Base-by-base conservation (phyloP, 2,888 invertebrate genomes). In the Lymantria monacha region DNA sequence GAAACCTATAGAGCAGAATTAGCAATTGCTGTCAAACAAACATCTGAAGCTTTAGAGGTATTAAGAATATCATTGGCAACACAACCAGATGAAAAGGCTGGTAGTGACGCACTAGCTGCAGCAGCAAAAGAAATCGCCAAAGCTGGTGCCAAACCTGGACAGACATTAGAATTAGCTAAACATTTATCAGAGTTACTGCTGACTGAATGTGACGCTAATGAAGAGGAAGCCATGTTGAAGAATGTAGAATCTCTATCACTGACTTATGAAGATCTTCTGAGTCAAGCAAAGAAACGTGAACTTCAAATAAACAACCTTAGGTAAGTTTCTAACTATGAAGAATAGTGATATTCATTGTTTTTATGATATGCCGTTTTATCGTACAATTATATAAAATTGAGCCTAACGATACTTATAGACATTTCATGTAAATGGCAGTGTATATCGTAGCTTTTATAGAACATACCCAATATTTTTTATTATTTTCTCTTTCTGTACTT, bases 1-100 rank as follows among this genome's bases (percentile, higher is more conserved):
- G 97, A 97, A 73, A 97, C 96, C 0, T 97, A 97, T 74, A 85
- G 94, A 49, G 94, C 93, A 66, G 97, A 97, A 79, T 83, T 97
- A 37, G 92, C 93, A 40, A 93, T 94, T 3, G 97, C 96, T 0
- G 92, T 97, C 5, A 86, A 85, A 42, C 97, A 97, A 72, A 95
- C 96, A 60, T 92, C 92, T 44, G 92, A 90, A 8, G 93, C 95
- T 55, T 84, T 97, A 3, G 93, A 94, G 48, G 92, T 93, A 9
- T 84, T 97, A 15, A 93, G 95, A 75, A 89, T 83, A n/a, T 91
- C 93, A 0, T 62, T 91, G 1, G 51, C 80, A 0, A 68, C 82
- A 22, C 83, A 87, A 60, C 76, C 85, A 0, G 79, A 78, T 51
- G 88, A 90, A 0, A 76, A 79, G 50, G 92, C 96, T 3, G 88